Evolutionary conservation across 2,797 vertebrate genomes (phyloP).

Genomic region (Anolis apletophallus): DNA sequence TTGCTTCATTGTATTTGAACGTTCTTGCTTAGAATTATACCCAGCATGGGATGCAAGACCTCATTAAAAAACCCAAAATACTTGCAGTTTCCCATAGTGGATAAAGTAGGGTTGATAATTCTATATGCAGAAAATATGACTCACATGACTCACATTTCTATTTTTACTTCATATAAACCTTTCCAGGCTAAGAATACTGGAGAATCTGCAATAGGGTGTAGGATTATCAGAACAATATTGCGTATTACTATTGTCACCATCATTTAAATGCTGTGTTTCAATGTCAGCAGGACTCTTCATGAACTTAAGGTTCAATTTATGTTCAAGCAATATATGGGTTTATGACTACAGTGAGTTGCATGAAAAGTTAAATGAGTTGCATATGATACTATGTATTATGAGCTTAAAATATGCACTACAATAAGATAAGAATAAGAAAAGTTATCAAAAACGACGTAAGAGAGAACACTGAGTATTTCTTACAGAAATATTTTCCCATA

Average conservation of each 20-base stretch:
- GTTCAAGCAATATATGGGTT: background rate
- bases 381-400: background rate
- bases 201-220: background rate
- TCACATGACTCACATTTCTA: slow-evolving; percentile 17
- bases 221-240: background rate
- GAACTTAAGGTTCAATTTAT: background rate
- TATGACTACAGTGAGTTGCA: background rate
- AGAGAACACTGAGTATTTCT: background rate
- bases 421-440: too few relatives aligned
- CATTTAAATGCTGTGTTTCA: background rate
- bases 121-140: slow-evolving; percentile 7
- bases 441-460: background rate
- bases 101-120: background rate
- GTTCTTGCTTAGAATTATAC: background rate
- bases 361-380: background rate
- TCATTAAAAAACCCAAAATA: slow-evolving; percentile 11
- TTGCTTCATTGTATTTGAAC: background rate
- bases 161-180: slow-evolving; percentile 8
- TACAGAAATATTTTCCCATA: background rate
- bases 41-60: background rate
- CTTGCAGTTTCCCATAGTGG: background rate
- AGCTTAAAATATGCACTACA: background rate
- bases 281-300: background rate
- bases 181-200: background rate
- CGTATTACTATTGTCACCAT: background rate